Percentiles rank a stretch among this genome's conserved stretches.
Evolutionary conservation across 35 echinoderm and acorn worm species (phyloP).

Genomic region (Eucidaris tribuloides): DNA sequence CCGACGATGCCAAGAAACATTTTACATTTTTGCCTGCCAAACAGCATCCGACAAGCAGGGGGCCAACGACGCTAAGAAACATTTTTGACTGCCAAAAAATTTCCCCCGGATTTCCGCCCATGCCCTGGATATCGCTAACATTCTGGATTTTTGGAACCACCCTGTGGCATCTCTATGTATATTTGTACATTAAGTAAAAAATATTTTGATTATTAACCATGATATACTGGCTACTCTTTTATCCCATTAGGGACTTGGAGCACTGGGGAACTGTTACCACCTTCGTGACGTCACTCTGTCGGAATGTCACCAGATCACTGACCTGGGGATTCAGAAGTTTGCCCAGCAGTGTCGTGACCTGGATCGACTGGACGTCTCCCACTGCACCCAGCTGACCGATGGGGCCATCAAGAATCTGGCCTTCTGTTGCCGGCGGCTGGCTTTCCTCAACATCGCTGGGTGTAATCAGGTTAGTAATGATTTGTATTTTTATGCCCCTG

Average conservation of each 20-base stretch:
- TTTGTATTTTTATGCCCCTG: not conserved
- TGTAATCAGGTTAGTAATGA: slow-evolving; percentile 61
- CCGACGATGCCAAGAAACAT: no score
- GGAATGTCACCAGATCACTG: slow-evolving; percentile 94
- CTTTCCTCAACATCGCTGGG: slow-evolving; percentile 83
- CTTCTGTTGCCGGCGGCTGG: slow-evolving; percentile 85
- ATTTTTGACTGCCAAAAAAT: no score
- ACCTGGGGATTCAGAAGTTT: slow-evolving; percentile 97
- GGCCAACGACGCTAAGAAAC: no score
- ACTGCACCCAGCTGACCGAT: slow-evolving; percentile 85
- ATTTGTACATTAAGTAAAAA: no score
- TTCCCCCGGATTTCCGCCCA: no score
- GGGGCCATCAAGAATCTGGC: slow-evolving; percentile 91
- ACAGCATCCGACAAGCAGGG: no score
- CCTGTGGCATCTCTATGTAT: no score
- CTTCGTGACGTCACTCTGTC: slow-evolving; percentile 76
- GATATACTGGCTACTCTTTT: no score
- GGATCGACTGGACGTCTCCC: slow-evolving; percentile 85
- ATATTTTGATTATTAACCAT: no score
- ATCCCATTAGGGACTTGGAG: slow-evolving; percentile 90
- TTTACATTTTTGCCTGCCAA: no score
- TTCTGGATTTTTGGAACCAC: no score
- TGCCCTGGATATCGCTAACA: no score
- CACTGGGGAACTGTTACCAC: slow-evolving; percentile 73
- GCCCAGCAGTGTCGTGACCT: slow-evolving; percentile 91